phyloP scores from a whole-genome alignment of 2,888 invertebrate genomes.

The Caenorhabditis panamensis region DNA sequence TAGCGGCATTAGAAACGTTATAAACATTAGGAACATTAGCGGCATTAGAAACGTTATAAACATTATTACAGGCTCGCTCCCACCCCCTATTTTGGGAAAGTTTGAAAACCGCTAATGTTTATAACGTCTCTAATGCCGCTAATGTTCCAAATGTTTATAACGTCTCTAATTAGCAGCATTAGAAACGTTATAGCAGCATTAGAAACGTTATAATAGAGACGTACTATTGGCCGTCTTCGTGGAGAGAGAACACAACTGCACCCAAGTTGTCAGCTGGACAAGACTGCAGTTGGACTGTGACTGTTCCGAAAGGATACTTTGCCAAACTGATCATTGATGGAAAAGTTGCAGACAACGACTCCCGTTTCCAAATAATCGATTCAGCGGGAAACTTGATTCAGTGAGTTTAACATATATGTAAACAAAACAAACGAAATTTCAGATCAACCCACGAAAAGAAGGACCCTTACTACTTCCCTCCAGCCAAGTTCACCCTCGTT shows the following conservation, averaged over 20 bases:
- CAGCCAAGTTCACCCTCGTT: slow-evolving; percentile 17
- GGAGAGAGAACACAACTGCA: slow-evolving; percentile 26
- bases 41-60: too few species aligned
- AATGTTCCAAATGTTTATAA: too few species aligned
- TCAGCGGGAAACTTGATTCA: slow-evolving; percentile 22
- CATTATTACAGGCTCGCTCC: too few species aligned
- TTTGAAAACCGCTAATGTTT: too few species aligned
- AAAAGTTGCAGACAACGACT: not conserved
- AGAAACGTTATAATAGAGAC: too few species aligned
- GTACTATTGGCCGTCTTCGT: slow-evolving; percentile 20
- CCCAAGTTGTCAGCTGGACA: slow-evolving; percentile 7
- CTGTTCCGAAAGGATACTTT: slow-evolving; percentile 30
- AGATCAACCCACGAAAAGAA: slow-evolving; percentile 26
- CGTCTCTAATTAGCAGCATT: too few species aligned
- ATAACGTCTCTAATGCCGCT: too few species aligned
- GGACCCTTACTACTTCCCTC: slow-evolving; percentile 44
- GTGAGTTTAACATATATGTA: not conserved
- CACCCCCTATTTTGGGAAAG: too few species aligned
- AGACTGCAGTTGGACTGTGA: slow-evolving; percentile 39
- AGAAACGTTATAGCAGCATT: too few species aligned
- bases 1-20: too few species aligned
- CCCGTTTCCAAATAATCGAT: slow-evolving; percentile 33
- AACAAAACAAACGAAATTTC: not conserved
- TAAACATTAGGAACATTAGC: too few species aligned
- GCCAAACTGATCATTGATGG: slow-evolving; percentile 43